phyloP scores from a whole-genome alignment of 2,113 vertebrate genomes.

The Zonotrichia leucophrys region DNA sequence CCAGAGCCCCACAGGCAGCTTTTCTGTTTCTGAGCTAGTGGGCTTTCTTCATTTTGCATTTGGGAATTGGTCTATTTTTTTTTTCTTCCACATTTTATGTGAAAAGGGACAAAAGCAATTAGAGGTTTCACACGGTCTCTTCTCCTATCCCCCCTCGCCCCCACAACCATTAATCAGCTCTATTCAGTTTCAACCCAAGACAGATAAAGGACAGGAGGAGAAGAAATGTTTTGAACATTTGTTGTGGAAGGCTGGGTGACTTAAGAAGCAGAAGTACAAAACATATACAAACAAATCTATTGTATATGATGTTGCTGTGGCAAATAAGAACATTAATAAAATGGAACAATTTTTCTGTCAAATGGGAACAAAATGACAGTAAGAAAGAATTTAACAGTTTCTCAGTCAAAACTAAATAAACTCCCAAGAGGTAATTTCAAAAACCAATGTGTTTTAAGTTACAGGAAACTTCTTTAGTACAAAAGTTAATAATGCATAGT shows the following conservation, averaged over 20 bases:
- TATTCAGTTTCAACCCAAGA: background rate
- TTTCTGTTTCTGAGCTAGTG: background rate
- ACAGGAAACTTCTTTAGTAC: background rate
- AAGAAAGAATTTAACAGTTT: background rate
- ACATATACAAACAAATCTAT: background rate
- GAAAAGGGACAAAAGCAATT: slow-evolving; percentile 6
- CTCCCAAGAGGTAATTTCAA: background rate
- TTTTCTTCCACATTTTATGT: background rate
- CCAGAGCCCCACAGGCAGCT: background rate
- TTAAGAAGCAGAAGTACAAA: background rate
- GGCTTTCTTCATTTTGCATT: background rate
- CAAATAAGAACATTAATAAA: slow-evolving; percentile 6
- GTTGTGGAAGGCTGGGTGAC: background rate
- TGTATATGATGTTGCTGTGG: background rate
- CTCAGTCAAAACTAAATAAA: background rate
- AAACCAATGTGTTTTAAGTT: background rate
- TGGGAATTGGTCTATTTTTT: background rate
- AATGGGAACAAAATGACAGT: background rate
- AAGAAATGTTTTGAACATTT: background rate
- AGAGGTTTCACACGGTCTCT: background rate
- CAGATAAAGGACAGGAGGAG: background rate
- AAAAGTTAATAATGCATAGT: background rate
- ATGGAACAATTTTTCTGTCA: background rate
- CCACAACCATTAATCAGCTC: background rate
- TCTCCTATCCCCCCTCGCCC: background rate